These are phyloP conservation scores for Pontoporia blainvillei DNA, from an alignment of 2,113 vertebrate species.

Conservation along the genomic window DNA sequence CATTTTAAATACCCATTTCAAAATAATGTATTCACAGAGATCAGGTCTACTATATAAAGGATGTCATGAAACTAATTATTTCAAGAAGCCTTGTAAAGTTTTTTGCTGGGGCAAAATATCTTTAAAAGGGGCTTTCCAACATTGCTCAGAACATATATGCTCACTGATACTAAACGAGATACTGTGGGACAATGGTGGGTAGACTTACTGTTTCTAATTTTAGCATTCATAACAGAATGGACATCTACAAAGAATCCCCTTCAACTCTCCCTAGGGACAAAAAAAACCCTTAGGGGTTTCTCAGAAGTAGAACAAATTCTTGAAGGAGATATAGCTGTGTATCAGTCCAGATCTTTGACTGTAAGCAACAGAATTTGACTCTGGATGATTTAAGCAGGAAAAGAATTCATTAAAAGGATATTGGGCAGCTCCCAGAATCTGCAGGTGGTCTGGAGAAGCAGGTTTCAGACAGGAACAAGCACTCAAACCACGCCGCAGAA, in stretches of 20 bases:
- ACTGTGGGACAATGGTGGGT: not conserved
- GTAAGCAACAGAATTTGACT: slow-evolving; percentile 26
- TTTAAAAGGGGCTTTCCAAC: slow-evolving; percentile 60
- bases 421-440: slow-evolving; percentile 38
- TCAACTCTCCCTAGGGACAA: slow-evolving; percentile 27
- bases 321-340: not conserved
- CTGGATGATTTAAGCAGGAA: slow-evolving; percentile 39
- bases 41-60: slow-evolving; percentile 31
- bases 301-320: not conserved
- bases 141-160: slow-evolving; percentile 44
- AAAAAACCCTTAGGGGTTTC: slow-evolving; percentile 1
- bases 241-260: slow-evolving; percentile 28
- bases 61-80: slow-evolving; percentile 35
- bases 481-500: slow-evolving; percentile 17
- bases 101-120: slow-evolving; percentile 8
- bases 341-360: not conserved
- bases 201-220: slow-evolving; percentile 41
- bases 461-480: slow-evolving; percentile 41
- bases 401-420: slow-evolving; percentile 40
- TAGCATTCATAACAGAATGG: slow-evolving; percentile 40
- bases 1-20: slow-evolving; percentile 28
- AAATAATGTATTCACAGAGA: slow-evolving; percentile 35
- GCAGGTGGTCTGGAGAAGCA: slow-evolving; percentile 15
- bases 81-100: slow-evolving; percentile 30
- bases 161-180: slow-evolving; percentile 48